Evolutionary conservation across 53 echinoderm and acorn worm species (phyloP).

Genomic region (Hippasteria phrygiana): DNA sequence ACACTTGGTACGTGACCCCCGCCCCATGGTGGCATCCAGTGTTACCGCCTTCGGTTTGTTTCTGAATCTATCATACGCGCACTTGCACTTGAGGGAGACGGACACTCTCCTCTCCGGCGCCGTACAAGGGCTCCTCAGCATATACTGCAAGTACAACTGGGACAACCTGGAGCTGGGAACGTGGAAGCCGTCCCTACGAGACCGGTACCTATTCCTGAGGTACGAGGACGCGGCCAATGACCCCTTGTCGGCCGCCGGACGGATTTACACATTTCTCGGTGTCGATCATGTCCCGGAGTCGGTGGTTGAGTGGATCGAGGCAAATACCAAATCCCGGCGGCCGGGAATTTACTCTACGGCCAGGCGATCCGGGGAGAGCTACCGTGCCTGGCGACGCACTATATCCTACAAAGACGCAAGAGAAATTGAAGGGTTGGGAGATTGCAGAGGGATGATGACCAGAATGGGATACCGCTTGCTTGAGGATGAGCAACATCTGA

Average conservation of each 20-base stretch:
- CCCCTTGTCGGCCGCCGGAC: slow-evolving; percentile 1
- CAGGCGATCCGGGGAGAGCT: background rate
- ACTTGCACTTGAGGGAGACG: too few species aligned
- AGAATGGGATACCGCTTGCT: background rate
- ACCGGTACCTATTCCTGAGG: slow-evolving; percentile 31
- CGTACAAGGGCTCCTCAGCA: too few species aligned
- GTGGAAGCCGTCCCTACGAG: background rate
- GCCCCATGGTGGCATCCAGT: too few species aligned
- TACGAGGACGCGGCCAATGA: slow-evolving; percentile 55
- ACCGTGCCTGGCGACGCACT: background rate
- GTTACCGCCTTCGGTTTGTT: too few species aligned
- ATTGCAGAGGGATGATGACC: background rate
- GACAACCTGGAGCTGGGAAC: slow-evolving; percentile 36
- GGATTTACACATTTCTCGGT: slow-evolving; percentile 36
- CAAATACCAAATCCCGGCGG: background rate
- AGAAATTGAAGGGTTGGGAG: background rate
- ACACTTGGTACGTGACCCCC: too few species aligned
- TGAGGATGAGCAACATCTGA: background rate
- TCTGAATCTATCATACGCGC: too few species aligned
- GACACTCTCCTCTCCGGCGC: too few species aligned
- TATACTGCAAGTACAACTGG: slow-evolving; percentile 44
- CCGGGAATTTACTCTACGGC: slow-evolving; percentile 42
- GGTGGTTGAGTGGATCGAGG: slow-evolving; percentile 30
- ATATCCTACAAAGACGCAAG: background rate
- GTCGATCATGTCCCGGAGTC: background rate